Evolutionary conservation across 2,888 invertebrate genomes (phyloP).

Genomic region (Uloborus plumipes): DNA sequence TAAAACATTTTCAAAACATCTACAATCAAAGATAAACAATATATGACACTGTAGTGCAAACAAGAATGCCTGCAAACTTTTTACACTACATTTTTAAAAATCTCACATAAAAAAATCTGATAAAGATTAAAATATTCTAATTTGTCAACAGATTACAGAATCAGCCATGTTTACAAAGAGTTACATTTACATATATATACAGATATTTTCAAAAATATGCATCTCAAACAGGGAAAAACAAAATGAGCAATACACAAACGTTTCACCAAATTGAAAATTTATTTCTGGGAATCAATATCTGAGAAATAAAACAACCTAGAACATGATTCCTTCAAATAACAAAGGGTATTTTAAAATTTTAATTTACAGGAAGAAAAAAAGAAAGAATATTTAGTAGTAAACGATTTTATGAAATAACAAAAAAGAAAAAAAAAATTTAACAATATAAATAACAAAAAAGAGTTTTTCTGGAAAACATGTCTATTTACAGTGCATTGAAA

Average conservation of each 20-base stretch:
- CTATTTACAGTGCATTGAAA: conserved; percentile 51
- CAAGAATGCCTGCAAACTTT: conserved; percentile 21
- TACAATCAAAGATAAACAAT: neutral
- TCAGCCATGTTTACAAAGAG: neutral
- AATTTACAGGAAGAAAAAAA: no score
- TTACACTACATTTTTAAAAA: neutral
- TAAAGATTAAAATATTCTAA: no score
- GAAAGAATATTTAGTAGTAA: no score
- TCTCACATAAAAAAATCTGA: neutral
- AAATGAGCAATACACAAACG: no score
- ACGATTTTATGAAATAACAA: no score
- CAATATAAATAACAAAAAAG: no score
- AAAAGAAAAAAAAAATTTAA: no score
- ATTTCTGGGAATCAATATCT: no score
- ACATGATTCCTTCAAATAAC: no score
- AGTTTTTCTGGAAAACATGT: neutral
- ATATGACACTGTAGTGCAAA: conserved; percentile 1
- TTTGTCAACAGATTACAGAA: neutral
- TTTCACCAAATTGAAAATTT: no score
- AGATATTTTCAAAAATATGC: conserved; percentile 6
- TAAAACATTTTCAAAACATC: neutral
- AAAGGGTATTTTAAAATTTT: no score
- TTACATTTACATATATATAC: conserved; percentile 14
- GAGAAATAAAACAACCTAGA: no score
- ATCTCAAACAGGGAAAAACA: neutral